A percentile compares a stretch with the other conserved stretches of the same genome.
Evolutionary conservation across 64 coral and sea anemone species (phyloP).

Genomic region (Dendrophyllia cribrosa): DNA sequence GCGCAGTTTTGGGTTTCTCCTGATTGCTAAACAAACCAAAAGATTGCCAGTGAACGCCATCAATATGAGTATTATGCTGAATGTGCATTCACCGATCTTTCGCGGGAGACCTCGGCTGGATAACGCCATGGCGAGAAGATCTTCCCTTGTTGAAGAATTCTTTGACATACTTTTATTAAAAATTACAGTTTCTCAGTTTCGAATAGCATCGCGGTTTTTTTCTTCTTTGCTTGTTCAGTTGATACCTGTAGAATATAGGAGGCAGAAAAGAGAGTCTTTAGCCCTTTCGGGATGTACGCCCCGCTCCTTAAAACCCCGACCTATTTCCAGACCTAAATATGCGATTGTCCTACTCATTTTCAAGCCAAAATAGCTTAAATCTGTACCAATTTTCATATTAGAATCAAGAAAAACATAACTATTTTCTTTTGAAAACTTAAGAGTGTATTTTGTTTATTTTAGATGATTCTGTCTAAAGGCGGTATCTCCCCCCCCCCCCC

Average conservation of each 20-base stretch:
- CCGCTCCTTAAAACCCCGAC: too few relatives aligned
- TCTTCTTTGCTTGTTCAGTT: neutral
- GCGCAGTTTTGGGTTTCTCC: conserved; percentile 44
- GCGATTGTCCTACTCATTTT: too few relatives aligned
- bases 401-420: too few relatives aligned
- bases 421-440: too few relatives aligned
- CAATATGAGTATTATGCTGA: conserved; percentile 3
- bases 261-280: neutral
- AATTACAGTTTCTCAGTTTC: neutral
- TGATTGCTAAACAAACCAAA: conserved; percentile 45
- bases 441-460: too few relatives aligned
- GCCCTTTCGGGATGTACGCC: too few relatives aligned
- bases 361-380: too few relatives aligned
- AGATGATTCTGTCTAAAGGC: too few relatives aligned
- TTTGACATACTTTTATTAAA: neutral
- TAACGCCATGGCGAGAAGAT: conserved; percentile 22
- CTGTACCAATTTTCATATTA: too few relatives aligned
- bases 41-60: conserved; percentile 50
- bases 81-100: conserved; percentile 24
- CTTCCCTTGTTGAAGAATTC: conserved; percentile 3
- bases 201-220: neutral
- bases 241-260: neutral
- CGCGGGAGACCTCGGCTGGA: conserved; percentile 17
- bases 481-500: too few relatives aligned
- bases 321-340: too few relatives aligned